Conservation (phyloP, 2,113 vertebrate species). For the Ramphastos sulfuratus region DNA sequence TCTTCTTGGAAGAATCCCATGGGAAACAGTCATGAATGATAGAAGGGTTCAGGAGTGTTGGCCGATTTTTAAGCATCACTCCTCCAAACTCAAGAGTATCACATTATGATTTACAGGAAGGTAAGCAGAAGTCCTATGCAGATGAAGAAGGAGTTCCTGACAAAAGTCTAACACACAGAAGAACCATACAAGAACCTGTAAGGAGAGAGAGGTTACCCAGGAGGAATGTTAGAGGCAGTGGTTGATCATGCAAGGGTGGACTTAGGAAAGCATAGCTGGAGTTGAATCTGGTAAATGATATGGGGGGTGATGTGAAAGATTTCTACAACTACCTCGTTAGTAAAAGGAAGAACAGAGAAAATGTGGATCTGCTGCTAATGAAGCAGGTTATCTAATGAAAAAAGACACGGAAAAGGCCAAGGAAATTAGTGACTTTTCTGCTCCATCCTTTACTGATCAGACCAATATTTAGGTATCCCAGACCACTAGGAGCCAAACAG, state of each 20-base stretch:
- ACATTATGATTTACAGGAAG: background rate
- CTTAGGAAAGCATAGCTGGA: background rate
- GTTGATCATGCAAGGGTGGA: accelerated
- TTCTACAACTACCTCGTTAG: background rate
- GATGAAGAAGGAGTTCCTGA: background rate
- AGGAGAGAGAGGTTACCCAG: background rate
- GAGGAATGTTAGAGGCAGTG: background rate
- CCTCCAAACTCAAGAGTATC: background rate
- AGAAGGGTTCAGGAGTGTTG: background rate
- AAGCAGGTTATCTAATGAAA: background rate
- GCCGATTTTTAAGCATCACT: background rate
- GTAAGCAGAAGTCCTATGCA: background rate
- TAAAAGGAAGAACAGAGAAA: background rate
- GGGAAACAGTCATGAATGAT: background rate
- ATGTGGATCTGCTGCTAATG: background rate
- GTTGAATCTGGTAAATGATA: background rate
- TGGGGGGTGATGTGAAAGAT: background rate
- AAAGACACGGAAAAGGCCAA: background rate
- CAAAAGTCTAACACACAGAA: background rate
- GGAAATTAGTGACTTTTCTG: background rate
- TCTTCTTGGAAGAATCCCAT: background rate
- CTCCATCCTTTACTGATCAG: background rate
- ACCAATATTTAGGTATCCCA: background rate
- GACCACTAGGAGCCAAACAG: background rate
- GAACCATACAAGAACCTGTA: background rate